phyloP scores from a whole-genome alignment of 1,140 invertebrate genomes.

The Pteromalus puparum region DNA sequence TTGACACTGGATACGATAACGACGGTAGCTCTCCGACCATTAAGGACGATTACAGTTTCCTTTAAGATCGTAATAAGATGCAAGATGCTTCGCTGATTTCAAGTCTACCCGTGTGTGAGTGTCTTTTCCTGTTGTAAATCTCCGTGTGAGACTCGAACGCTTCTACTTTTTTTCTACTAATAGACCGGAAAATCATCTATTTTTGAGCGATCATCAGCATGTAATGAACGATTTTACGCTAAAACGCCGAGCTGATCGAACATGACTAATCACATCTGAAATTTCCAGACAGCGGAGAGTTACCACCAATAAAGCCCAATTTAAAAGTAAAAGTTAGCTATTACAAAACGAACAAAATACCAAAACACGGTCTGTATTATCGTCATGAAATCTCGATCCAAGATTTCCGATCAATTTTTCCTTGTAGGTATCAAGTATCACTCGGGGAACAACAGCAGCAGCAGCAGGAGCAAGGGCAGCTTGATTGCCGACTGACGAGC shows the following conservation, averaged over 20 bases:
- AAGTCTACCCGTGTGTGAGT: not conserved
- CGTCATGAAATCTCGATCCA: not conserved
- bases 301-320: conserved; percentile 54
- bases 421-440: not conserved
- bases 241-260: conserved; percentile 45
- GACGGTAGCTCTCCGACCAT: conserved; percentile 57
- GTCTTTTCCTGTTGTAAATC: not conserved
- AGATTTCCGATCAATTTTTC: not conserved
- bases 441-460: not conserved
- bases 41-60: conserved; percentile 59
- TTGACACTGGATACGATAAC: conserved; percentile 61
- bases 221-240: conserved; percentile 65
- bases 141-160: not conserved
- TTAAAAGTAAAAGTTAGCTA: conserved; percentile 15
- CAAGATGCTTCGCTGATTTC: conserved; percentile 53
- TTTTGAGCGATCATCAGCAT: conserved; percentile 58
- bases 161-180: conserved; percentile 54
- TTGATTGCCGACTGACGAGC: conserved; percentile 58
- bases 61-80: conserved; percentile 59
- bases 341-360: not conserved
- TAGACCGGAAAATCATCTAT: conserved; percentile 66
- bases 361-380: not conserved
- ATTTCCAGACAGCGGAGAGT: conserved; percentile 53
- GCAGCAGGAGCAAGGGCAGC: conserved; percentile 33
- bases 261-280: conserved; percentile 69